These are phyloP conservation scores for Pentalonia nigronervosa DNA, from an alignment of 1,140 invertebrate species.

Conservation along the genomic window DNA sequence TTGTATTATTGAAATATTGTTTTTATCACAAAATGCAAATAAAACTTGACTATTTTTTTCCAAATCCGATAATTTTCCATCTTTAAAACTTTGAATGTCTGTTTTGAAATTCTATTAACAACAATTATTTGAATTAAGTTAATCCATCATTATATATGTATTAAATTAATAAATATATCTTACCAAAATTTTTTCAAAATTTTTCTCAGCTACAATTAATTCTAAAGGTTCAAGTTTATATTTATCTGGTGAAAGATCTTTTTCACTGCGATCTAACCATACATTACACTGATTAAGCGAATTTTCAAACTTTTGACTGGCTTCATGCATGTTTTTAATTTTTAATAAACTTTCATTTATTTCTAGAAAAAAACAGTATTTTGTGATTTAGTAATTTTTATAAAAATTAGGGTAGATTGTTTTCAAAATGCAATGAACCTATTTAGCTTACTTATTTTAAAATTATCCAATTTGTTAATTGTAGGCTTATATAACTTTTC, in stretches of 20 bases:
- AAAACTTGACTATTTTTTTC: conserved; percentile 46
- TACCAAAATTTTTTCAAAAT: conserved; percentile 14
- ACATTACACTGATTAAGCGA: conserved; percentile 5
- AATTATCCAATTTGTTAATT: background rate
- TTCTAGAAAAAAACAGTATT: conserved; percentile 12
- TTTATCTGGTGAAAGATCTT: conserved; percentile 43
- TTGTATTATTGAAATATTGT: conserved; percentile 20
- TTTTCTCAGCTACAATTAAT: conserved; percentile 17
- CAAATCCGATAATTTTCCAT: conserved; percentile 37
- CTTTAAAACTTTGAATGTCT: conserved; percentile 44
- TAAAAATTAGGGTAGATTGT: background rate
- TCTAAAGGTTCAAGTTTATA: conserved; percentile 44
- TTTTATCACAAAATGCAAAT: background rate
- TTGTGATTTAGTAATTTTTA: background rate
- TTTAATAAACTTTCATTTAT: conserved; percentile 23
- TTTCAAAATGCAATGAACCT: background rate
- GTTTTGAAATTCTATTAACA: conserved; percentile 38
- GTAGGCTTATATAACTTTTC: conserved; percentile 41
- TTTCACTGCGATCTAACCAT: conserved; percentile 49
- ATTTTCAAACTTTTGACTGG: conserved; percentile 33
- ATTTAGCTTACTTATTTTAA: conserved; percentile 22
- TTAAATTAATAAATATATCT: background rate
- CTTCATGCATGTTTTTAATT: conserved; percentile 33
- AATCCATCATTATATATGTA: background rate
- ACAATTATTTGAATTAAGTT: background rate